Evolutionary conservation across 2,113 vertebrate genomes (phyloP), one percentile per base, ranked within the genome.

Genomic region (Chamaea fasciata): DNA sequence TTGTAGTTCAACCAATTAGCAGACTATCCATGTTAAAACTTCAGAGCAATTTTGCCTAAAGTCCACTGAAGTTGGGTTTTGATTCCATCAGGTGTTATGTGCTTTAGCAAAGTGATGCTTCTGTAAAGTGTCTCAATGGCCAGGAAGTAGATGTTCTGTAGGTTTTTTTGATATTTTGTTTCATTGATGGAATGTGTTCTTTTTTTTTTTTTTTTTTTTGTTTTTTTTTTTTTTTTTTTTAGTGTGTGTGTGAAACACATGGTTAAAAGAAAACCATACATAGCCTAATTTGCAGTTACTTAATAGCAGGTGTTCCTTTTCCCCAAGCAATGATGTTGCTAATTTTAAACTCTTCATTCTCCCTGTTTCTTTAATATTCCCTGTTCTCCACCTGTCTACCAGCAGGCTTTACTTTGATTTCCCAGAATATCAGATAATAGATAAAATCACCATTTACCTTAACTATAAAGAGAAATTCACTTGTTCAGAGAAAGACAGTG

Each of bases 331-430:
- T 49, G 16, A 17, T 87, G 46, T 31, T 75, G 65, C 52, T 79
- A 33, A 53, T 67, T 82, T 88, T 88, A 67, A 92, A 62, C 31
- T 49, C 28, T 52, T 11, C 18, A 22, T 87, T 89, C 24, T 56
- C 42, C 30, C 33, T n/a, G 15, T 71, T 91, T 79, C 52, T 79
- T 82, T 79, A 55, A 31, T 82, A 52, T 9, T 60, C 10, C 19
- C 39, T 67, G 7, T 83, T 68, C 15, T 63, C 30, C 1, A 7
- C 27, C n/a, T 63, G 4, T 79, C 56, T 89, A 55, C 27, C 56
- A 82, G 27, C 35, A 90, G 44, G 23, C 33, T 82, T 83, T 67
- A 56, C 33, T 91, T 78, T 85, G 42, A 39, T 67, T 85, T 86
- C 52, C 31, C 47, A 84, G 13, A 84, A 46, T 74, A 55, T 70